phyloP scores from a whole-genome alignment of 1,140 invertebrate species.

The Ostrea edulis region DNA sequence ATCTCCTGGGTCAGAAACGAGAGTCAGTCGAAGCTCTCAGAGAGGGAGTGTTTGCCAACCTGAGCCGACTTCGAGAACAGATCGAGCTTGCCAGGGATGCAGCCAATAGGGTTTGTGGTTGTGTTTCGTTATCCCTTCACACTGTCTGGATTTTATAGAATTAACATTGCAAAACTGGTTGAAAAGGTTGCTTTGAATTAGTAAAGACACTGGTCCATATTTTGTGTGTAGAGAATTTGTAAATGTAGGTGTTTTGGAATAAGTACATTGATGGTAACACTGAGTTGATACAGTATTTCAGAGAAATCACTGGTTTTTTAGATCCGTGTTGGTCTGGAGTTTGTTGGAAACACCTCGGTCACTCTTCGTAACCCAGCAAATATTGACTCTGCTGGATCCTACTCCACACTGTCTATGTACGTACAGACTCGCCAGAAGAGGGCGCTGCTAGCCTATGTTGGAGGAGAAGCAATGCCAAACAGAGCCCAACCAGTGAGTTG shows the following conservation, averaged over 20 bases:
- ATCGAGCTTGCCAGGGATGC: slow-evolving; percentile 89
- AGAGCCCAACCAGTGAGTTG: slow-evolving; percentile 55
- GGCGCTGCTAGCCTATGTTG: slow-evolving; percentile 93
- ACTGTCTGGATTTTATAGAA: too few species aligned
- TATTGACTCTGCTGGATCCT: slow-evolving; percentile 89
- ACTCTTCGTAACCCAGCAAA: slow-evolving; percentile 92
- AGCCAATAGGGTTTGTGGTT: slow-evolving; percentile 82
- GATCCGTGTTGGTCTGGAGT: slow-evolving; percentile 90
- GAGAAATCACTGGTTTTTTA: slow-evolving; percentile 59
- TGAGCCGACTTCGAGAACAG: slow-evolving; percentile 87
- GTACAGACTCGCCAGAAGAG: slow-evolving; percentile 88
- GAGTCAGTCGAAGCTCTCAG: slow-evolving; percentile 76
- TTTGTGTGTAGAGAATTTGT: too few species aligned
- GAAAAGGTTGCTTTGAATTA: neutral
- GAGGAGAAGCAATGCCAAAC: slow-evolving; percentile 76
- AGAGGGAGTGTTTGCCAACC: slow-evolving; percentile 80
- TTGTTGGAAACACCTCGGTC: slow-evolving; percentile 90
- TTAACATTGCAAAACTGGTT: too few species aligned
- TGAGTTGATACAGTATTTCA: too few species aligned
- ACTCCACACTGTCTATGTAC: slow-evolving; percentile 91
- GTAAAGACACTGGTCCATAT: neutral
- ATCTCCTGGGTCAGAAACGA: slow-evolving; percentile 83
- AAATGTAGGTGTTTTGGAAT: too few species aligned
- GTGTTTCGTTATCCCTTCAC: neutral
- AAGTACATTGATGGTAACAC: too few species aligned